A percentile compares a stretch with the other conserved stretches of the same genome.
Conservation (phyloP, 2,888 invertebrate genomes). For the Drosophila flavopinicola region DNA sequence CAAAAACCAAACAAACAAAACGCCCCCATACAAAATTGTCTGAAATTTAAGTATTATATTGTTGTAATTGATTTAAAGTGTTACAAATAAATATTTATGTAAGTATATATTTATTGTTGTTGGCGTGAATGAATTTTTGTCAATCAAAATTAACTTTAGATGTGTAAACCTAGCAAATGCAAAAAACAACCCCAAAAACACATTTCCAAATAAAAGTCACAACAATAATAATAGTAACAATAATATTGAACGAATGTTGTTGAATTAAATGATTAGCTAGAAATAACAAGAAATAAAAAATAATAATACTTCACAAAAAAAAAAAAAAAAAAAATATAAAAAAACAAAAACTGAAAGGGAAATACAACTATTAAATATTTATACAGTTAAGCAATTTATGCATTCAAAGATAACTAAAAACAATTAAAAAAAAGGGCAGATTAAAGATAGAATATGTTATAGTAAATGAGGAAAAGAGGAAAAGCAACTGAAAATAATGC, state of each 20-base stretch:
- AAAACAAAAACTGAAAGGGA: too few relatives aligned
- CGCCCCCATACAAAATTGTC: slow-evolving; percentile 41
- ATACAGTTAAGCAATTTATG: slow-evolving; percentile 23
- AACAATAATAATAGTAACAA: slow-evolving; percentile 13
- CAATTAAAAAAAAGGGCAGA: background rate
- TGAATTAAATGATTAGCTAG: slow-evolving; percentile 65
- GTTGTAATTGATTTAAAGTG: slow-evolving; percentile 41
- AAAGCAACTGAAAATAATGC: background rate
- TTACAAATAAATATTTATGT: slow-evolving; percentile 26
- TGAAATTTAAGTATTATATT: slow-evolving; percentile 59
- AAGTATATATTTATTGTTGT: slow-evolving; percentile 49
- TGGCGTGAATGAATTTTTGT: slow-evolving; percentile 45
- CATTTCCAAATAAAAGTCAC: slow-evolving; percentile 9
- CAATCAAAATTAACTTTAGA: slow-evolving; percentile 45
- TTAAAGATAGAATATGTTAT: background rate
- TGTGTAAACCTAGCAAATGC: slow-evolving; percentile 31
- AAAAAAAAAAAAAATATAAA: too few relatives aligned
- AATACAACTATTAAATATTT: slow-evolving; percentile 9
- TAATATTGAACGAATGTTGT: slow-evolving; percentile 33
- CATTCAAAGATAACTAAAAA: slow-evolving; percentile 12
- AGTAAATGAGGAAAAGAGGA: background rate
- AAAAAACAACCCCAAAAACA: slow-evolving; percentile 2
- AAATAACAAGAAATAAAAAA: slow-evolving; percentile 26
- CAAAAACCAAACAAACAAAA: too few relatives aligned
- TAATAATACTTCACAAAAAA: slow-evolving; percentile 1